A percentile compares a stretch with the other conserved stretches of the same genome.
These are phyloP conservation scores for Dendrophyllia cribrosa DNA, from an alignment of 64 coral and sea anemone genomes.

Conservation along the genomic window DNA sequence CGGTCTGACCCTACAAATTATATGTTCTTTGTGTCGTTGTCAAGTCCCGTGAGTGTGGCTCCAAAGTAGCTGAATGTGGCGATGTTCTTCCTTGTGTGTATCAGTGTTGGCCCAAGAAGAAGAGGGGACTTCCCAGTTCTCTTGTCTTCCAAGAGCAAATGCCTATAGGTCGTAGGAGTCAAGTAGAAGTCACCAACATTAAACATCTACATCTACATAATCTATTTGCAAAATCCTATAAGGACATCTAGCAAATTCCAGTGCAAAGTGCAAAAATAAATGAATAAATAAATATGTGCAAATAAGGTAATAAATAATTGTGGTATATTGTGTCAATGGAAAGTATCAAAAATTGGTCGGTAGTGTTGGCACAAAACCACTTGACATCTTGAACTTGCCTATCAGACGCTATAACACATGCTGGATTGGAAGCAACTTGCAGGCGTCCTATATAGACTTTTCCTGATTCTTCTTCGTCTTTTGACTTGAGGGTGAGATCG, in stretches of 20 bases:
- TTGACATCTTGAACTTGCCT: conserved; percentile 50
- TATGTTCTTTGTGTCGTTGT: conserved; percentile 8
- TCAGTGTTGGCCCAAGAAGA: conserved; percentile 38
- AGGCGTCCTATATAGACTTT: conserved; percentile 34
- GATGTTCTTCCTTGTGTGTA: conserved; percentile 25
- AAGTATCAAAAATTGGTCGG: conserved; percentile 1
- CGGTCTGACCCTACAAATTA: conserved; percentile 24
- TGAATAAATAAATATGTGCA: too few relatives aligned
- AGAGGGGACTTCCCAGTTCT: conserved; percentile 5
- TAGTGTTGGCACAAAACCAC: conserved; percentile 27
- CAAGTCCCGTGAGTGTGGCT: conserved; percentile 4
- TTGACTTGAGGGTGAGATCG: conserved; percentile 27
- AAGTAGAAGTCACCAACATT: conserved; percentile 49
- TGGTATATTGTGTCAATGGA: conserved; percentile 47
- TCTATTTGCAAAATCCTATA: too few relatives aligned
- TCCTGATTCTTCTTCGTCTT: conserved; percentile 16
- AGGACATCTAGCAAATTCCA: too few relatives aligned
- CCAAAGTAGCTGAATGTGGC: conserved; percentile 49
- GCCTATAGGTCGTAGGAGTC: conserved; percentile 32
- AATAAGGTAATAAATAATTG: too few relatives aligned
- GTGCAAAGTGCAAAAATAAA: too few relatives aligned
- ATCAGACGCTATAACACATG: conserved; percentile 28
- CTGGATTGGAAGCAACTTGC: conserved; percentile 22
- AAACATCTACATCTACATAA: too few relatives aligned
- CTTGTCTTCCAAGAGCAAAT: conserved; percentile 21